Evolutionary conservation across 2,797 vertebrate species (phyloP), one percentile per base, ranked within the genome.

Genomic region (Characodon lateralis): DNA sequence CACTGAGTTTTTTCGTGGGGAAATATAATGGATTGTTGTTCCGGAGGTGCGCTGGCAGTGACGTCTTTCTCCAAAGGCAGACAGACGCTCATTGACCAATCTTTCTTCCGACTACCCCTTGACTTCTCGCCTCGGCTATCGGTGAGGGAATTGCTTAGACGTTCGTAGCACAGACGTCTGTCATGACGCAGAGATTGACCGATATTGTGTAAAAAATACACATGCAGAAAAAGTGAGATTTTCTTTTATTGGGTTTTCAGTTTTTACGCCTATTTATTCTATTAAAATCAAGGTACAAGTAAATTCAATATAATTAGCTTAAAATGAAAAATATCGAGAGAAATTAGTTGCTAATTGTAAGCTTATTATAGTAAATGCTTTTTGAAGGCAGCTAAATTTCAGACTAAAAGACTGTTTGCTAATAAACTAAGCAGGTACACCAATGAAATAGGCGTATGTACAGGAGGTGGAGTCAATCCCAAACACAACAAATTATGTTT

Each of bases 31-130:
- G 51, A 43, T 39, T 65, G 66, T 9, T 77, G 69, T 65, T 82
- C 26, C 76, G 41, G 72, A 83, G 76, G 76, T 83, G 82, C 61
- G 78, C 80, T 80, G 61, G 4, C 65, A 46, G 84, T 93, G 90
- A 93, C 89, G 89, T 92, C 85, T 87, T 75, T 48, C 78, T 86
- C 86, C 59, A 53, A 87, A 80, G 53, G 79, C 78, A 91, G 85
- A 88, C 84, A 89, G 81, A 77, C 80, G 5, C 56, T 91, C 80
- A 90, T 88, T 88, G 88, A 89, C 73, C 87, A 81, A 71, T 81
- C 71, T 78, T 78, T 48, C 85, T 87, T 85, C 86, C 79, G 71
- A 83, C 82, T 81, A 81, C 78, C 89, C 65, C 78, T 85, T 84
- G 85, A 87, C 90, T 91, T 80, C 74, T 89, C 66, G 71, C 75